Conservation (phyloP, 2,888 invertebrate genomes). For the Xestia c-nigrum region DNA sequence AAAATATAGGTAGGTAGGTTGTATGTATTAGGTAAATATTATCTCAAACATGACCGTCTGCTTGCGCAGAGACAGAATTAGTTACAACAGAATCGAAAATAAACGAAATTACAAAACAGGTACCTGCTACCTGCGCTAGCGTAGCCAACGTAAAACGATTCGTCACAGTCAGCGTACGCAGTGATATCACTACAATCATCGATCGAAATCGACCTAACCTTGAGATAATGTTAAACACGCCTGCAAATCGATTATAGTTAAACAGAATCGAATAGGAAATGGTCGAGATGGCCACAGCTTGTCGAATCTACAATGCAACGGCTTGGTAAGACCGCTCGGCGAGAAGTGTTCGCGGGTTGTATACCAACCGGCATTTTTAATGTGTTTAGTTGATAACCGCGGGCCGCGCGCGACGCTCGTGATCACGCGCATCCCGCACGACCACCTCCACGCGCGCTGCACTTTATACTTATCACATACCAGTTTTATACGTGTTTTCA, state of each 20-base stretch:
- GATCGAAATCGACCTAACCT: conserved; percentile 68
- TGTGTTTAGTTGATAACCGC: conserved; percentile 88
- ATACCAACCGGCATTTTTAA: conserved; percentile 81
- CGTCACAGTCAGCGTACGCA: conserved; percentile 47
- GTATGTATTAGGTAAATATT: background rate
- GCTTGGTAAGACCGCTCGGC: conserved; percentile 69
- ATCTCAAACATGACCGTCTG: background rate
- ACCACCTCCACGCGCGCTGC: conserved; percentile 66
- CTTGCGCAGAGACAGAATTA: conserved; percentile 2
- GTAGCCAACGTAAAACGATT: conserved; percentile 55
- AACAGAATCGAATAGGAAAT: conserved; percentile 61
- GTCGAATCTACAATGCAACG: conserved; percentile 76
- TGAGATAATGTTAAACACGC: conserved; percentile 67
- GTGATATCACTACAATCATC: conserved; percentile 59
- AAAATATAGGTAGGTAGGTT: background rate
- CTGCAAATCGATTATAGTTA: conserved; percentile 58
- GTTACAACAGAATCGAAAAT: conserved; percentile 27
- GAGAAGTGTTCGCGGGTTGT: conserved; percentile 74
- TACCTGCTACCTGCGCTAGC: conserved; percentile 33
- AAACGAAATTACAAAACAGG: conserved; percentile 30
- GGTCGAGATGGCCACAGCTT: conserved; percentile 61
- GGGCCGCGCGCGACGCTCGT: conserved; percentile 82
- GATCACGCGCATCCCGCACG: conserved; percentile 71
- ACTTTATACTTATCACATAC: conserved; percentile 71
- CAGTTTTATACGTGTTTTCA: conserved; percentile 66